Evolutionary conservation across 2,888 invertebrate species (phyloP), one percentile per base, ranked within the genome.

Genomic region (Watsonalla binaria): DNA sequence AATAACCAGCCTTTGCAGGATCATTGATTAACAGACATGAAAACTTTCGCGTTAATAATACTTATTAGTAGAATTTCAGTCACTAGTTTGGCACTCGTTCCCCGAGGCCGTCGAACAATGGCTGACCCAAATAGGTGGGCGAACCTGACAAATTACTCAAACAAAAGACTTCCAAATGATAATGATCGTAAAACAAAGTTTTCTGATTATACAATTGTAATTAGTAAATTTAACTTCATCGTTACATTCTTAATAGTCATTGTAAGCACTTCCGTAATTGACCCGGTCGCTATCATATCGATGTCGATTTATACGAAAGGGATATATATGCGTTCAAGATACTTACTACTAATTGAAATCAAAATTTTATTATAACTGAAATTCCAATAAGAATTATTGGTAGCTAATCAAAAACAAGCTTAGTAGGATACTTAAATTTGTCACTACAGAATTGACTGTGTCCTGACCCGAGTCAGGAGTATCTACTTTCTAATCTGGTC

Each of bases 401-500:
- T 24, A 24, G 24, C 24, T 24, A 1, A 24, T 24, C 24, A 24
- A 24, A 4, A 24, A 24, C 24, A 24, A 24, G 24, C 24, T 24
- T 4, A 4, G 24, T 24, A 24, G 24, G 24, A 24, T 24, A n/a
- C n/a, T 24, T 24, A 24, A 60, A 71, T 64, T 66, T 72, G 70
- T 72, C 68, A 65, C 66, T 59, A 62, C 62, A 59, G 69, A 60
- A 69, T 70, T 70, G 5, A 11, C 11, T 11, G 8, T 9, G 9
- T 35, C 65, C 63, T 71, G 75, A 76, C 79, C 76, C 78, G 67
- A 64, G 71, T 62, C 68, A 63, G 63, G 65, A 62, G 71, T 84
- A 84, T 85, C 84, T 77, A 84, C 88, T 88, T 89, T 88, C 88
- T 87, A 88, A 84, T 84, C 79, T 80, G 72, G 73, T 72, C 67